Conservation (phyloP, 92 coral and sea anemone genomes). For the Heliopora coerulea region DNA sequence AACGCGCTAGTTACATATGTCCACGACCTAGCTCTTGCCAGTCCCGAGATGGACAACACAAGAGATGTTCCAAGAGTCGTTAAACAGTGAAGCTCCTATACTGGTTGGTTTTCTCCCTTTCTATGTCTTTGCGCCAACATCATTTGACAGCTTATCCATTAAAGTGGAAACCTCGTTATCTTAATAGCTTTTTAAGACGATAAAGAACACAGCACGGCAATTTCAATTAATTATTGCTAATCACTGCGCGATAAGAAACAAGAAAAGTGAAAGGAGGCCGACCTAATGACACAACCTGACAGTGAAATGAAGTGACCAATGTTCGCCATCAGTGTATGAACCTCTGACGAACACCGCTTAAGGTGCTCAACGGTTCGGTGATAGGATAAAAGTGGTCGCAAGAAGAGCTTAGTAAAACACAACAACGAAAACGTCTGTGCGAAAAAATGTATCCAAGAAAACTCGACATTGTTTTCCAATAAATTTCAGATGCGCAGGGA, state of each 20-base stretch:
- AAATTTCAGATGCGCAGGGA: too few relatives aligned
- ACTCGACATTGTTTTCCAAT: too few relatives aligned
- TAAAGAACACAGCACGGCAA: slow-evolving; percentile 17
- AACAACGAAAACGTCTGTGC: too few relatives aligned
- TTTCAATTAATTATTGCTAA: slow-evolving; percentile 27
- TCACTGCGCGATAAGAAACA: slow-evolving; percentile 31
- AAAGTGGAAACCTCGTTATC: slow-evolving; percentile 28
- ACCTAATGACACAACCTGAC: slow-evolving; percentile 33
- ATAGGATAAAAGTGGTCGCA: too few relatives aligned
- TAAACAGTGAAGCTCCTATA: too few relatives aligned
- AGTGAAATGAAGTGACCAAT: slow-evolving; percentile 14
- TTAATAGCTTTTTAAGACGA: slow-evolving; percentile 38
- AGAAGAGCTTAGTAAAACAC: too few relatives aligned
- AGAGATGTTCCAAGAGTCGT: too few relatives aligned
- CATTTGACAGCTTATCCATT: slow-evolving; percentile 29
- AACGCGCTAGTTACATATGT: too few relatives aligned
- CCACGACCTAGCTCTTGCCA: too few relatives aligned
- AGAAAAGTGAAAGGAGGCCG: slow-evolving; percentile 22
- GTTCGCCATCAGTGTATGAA: not conserved
- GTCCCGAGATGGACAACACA: too few relatives aligned
- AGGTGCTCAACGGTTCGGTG: too few relatives aligned
- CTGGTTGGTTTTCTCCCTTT: not conserved
- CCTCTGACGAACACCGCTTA: not conserved
- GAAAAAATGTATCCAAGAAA: too few relatives aligned
- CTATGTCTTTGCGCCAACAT: slow-evolving; percentile 14